Evolutionary conservation across 2,797 vertebrate species (phyloP), one percentile per base, ranked within the genome.

Genomic region (Spondyliosoma cantharus): DNA sequence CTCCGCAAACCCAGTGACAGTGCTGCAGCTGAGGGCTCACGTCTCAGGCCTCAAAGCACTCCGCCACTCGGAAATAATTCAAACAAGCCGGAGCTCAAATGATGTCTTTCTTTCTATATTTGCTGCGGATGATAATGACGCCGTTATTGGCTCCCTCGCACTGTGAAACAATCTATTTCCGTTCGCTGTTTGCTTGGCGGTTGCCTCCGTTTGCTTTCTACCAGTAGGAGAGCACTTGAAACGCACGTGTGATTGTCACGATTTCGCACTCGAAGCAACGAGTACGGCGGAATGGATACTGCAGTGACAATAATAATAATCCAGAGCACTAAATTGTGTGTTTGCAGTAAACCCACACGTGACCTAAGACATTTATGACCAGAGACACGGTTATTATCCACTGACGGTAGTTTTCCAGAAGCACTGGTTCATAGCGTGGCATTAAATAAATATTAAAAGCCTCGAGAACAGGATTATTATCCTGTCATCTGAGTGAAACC

Each of bases 41-140:
- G 1, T 85, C 78, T 83, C 80, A 54, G 79, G 72, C 72, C 87
- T 89, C 77, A 84, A 76, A 88, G 86, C 75, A 43, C 77, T 84
- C 71, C 72, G 66, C 74, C 32, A 61, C 74, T 85, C 63, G 69
- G 74, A 85, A 84, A 83, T 83, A 79, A 85, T 80, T 88, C 84
- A 87, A 89, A 88, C 71, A 79, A 75, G 72, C 71, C 27, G 0
- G 43, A 68, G 81, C 83, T 83, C 62, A 80, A 64, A 78, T 72
- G 29, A 71, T 76, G 65, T 86, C 81, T 84, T 84, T 74, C 68
- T 83, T 84, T 74, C 68, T 83, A 56, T 85, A 74, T 87, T 86
- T 86, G 86, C 62, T 80, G 71, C 64, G 71, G 46, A 64, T 75
- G 77, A 87, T 88, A 89, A 90, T 60, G 87, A 87, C 58, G 77